Evolutionary conservation across 30 jellyfish, hydroid and myxozoan genomes (phyloP), one percentile per base, ranked within the genome.

Genomic region (Hydractinia symbiolongicarpus): DNA sequence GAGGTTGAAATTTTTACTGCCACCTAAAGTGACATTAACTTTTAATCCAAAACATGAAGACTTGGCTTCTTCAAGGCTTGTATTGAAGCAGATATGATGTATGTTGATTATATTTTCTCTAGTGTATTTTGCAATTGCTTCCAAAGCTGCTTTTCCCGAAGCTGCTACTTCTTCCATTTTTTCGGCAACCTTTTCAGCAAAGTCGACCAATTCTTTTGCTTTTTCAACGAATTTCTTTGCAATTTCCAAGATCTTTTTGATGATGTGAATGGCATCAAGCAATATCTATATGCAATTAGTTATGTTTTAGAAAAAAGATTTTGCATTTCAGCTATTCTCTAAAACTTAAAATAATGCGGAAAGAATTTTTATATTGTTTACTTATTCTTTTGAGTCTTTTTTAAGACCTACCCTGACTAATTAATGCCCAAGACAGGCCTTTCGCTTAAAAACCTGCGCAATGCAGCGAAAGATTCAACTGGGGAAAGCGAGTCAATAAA

Each of bases 21-120:
- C 90, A 40, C 76, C 72, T 67, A 84, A 80, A 9, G 91, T 86
- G 14, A 88, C 95, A 75, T 86, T 83, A 60, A 91, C 79, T 5
- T 77, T 66, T 61, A 91, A 9, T 21, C 79, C 85, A 74, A 91
- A 86, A 66, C 98, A 91, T 2, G 88, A 60, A 4, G 83, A 21
- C 10, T 64, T 67, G 50, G 95, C 98, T 60, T 74, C 81, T 62
- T 81, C 90, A 16, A 91, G 87, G 9, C 88, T 54, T 44, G 98
- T 91, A 55, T 91, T 87, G 78, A 86, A 91, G 68, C 98, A 91
- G 53, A 86, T 75, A 51, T 86, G 84, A 58, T 83, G 92, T 21
- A 91, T 66, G 61, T 86, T 67, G 64, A 91, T 82, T n/a, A 91
- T 71, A 52, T 88, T 86, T 10, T 79, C 56, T n/a, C 13, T 17